phyloP scores from a whole-genome alignment of 2,888 invertebrate species.

The Dorcus parallelipipedus region DNA sequence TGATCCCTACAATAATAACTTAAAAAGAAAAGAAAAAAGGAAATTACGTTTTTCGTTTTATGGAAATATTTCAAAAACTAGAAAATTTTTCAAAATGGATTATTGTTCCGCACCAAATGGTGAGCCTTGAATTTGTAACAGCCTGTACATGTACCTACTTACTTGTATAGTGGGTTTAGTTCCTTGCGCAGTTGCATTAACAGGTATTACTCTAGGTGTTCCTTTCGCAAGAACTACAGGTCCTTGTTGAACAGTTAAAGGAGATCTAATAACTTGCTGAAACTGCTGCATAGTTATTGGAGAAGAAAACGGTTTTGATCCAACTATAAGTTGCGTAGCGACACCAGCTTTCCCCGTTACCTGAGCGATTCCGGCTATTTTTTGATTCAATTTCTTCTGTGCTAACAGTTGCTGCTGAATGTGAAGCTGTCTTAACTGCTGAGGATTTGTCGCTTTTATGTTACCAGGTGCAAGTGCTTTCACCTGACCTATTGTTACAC shows the following conservation, averaged over 20 bases:
- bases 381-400: slow-evolving; percentile 56
- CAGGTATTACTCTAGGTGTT: slow-evolving; percentile 64
- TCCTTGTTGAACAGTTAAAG: slow-evolving; percentile 54
- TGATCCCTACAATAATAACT: no score
- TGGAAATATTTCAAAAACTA: no score
- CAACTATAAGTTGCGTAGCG: slow-evolving; percentile 68
- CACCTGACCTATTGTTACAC: slow-evolving; percentile 49
- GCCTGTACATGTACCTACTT: not conserved
- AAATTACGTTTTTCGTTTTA: no score
- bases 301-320: slow-evolving; percentile 59
- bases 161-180: slow-evolving; percentile 62
- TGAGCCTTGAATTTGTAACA: no score
- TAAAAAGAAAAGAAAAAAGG: no score
- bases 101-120: no score
- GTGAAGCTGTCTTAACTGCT: slow-evolving; percentile 64
- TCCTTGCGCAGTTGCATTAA: slow-evolving; percentile 53
- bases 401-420: slow-evolving; percentile 57
- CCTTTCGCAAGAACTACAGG: slow-evolving; percentile 62
- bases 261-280: slow-evolving; percentile 59
- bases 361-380: slow-evolving; percentile 61
- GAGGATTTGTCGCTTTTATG: slow-evolving; percentile 54
- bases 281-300: slow-evolving; percentile 72
- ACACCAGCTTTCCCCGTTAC: slow-evolving; percentile 50
- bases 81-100: no score
- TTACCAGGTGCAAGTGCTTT: slow-evolving; percentile 40